phyloP scores from a whole-genome alignment of 2,797 vertebrate species.

The Hirundo rustica region DNA sequence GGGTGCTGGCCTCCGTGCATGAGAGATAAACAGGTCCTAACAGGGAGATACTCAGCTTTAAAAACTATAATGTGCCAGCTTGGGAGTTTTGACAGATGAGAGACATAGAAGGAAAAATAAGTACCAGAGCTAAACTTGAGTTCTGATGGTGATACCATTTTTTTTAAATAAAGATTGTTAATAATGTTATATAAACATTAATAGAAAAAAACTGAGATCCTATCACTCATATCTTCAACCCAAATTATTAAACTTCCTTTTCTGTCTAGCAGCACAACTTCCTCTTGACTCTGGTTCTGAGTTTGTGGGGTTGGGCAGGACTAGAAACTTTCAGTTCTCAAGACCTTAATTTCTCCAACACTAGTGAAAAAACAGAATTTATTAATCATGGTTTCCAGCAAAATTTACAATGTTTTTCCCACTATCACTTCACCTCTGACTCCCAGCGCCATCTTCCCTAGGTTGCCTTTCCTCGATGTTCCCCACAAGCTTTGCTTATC shows the following conservation, averaged over 20 bases:
- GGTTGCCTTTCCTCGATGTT: not conserved
- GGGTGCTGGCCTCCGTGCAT: not conserved
- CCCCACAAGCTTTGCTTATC: not conserved
- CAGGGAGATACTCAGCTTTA: not conserved
- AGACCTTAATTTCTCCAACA: not conserved
- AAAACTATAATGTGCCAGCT: not conserved
- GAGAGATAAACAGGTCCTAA: not conserved
- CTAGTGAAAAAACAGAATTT: not conserved
- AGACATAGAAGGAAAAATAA: not conserved
- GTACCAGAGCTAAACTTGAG: not conserved
- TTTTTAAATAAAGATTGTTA: not conserved
- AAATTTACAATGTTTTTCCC: not conserved
- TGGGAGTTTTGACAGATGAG: not conserved
- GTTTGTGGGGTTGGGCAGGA: not conserved
- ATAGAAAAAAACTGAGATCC: not conserved
- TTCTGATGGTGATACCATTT: not conserved
- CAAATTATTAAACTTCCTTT: not conserved
- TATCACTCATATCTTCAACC: not conserved
- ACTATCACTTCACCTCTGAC: not conserved
- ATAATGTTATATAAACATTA: not conserved
- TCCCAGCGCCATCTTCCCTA: not conserved
- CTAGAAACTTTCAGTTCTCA: not conserved
- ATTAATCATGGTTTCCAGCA: not conserved
- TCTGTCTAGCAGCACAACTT: not conserved
- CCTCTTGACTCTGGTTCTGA: not conserved